Base-by-base conservation (phyloP, 1,140 invertebrate species). In the Magallana gigas region DNA sequence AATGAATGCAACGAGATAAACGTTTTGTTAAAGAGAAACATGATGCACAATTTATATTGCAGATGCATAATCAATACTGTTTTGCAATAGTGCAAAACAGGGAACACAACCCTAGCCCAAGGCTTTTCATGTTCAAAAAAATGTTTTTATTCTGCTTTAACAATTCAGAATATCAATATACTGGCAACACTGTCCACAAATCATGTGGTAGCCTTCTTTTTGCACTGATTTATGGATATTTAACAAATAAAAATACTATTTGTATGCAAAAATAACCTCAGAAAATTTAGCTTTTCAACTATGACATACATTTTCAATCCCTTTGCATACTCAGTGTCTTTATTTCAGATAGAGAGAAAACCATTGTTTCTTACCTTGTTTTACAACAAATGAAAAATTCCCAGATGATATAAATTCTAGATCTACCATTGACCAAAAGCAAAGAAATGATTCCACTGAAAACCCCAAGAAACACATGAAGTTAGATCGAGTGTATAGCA, bases 41-140 rank as follows among this genome's bases (percentile, higher is more conserved):
- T 76, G 18, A 36, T 76, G 12, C 18, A 76, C 68, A 76, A 76
- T 76, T 76, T 76, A 76, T 76, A 76, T 36, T 76, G 68, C 18
- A 18, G 68, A 76, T 76, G 68, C 68, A 76, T 76, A 76, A 76
- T 76, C 68, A 76, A 76, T 76, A 76, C 29, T 48, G 36, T 36
- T 11, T 76, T 71, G 18, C 18, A 18, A 76, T 29, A 29, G 36
- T 76, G 68, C 68, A 76, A 0, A 76, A 76, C 68, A 76, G 14
- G 68, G 68, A 29, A 29, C 23, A 76, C 36, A 76, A 76, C 29
- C 36, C 68, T 9, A 29, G 18, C 18, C 23, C 4, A 76, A 29
- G 68, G 36, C 36, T 48, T 48, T 48, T 48, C 36, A 2, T 48
- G 36, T 48, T 48, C 36, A 48, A 48, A 48, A 36, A 48, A 48